Evolutionary conservation across 2,888 invertebrate genomes (phyloP).

Genomic region (Zaprionus lineosus): DNA sequence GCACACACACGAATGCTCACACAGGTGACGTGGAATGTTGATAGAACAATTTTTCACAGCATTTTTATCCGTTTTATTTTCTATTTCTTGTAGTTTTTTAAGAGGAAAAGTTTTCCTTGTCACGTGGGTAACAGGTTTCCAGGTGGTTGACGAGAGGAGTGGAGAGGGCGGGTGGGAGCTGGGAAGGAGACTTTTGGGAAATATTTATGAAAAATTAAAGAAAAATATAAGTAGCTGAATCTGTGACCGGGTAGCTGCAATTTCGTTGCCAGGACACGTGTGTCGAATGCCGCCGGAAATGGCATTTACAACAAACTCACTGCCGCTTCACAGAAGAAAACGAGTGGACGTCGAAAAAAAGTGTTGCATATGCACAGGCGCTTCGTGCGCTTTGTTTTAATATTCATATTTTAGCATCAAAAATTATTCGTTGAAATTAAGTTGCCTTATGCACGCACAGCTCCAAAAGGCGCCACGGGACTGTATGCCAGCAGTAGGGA

Average conservation of each 20-base stretch:
- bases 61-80: conserved; percentile 30
- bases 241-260: conserved; percentile 35
- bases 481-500: not conserved
- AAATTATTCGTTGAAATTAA: conserved; percentile 74
- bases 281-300: conserved; percentile 54
- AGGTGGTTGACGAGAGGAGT: too few relatives aligned
- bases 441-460: conserved; percentile 66
- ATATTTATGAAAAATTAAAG: conserved; percentile 18
- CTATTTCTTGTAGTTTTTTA: conserved; percentile 9
- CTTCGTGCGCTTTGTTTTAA: conserved; percentile 67
- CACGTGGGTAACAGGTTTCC: too few relatives aligned
- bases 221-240: conserved; percentile 28
- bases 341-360: too few relatives aligned
- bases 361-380: conserved; percentile 54
- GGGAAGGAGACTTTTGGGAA: too few relatives aligned
- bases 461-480: too few relatives aligned
- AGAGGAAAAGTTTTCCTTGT: conserved; percentile 53
- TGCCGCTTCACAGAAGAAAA: conserved; percentile 27
- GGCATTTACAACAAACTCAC: conserved; percentile 61
- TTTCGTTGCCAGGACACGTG: conserved; percentile 30
- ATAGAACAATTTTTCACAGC: conserved; percentile 33
- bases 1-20: conserved; percentile 7
- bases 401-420: conserved; percentile 76
- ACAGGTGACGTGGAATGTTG: too few relatives aligned
- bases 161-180: too few relatives aligned